Evolutionary conservation across 2,888 invertebrate species (phyloP), one percentile per base, ranked within the genome.

Genomic region (Phyllotreta cruciferae): DNA sequence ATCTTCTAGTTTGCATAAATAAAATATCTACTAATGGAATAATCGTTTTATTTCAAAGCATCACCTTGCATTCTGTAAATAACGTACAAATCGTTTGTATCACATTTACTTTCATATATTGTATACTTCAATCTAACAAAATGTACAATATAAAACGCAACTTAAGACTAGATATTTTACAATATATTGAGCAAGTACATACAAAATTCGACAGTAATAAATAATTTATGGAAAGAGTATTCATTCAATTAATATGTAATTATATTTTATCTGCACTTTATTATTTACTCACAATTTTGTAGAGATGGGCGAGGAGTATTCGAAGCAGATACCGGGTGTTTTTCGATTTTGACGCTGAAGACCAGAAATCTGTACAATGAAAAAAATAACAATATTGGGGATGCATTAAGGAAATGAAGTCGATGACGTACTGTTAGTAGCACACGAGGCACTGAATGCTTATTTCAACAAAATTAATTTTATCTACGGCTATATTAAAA

Each of bases 261-360:
- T 47, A 6, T 45, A 45, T 45, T 45, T 45, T 45, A 2, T 8
- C 7, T 45, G 45, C 10, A 35, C 13, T 61, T 42, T 34, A 36
- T 41, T 41, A 5, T 14, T 54, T 67, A 71, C 49, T 70, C 71
- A 60, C 60, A 66, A 56, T 72, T 73, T 62, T 67, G 63, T 56
- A 73, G 60, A 41, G 72, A 72, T 9, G 71, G 64, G 56, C 72
- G 71, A 64, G 72, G 73, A 53, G 71, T 72, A 55, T 63, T 73
- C 41, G 73, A 62, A 63, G 71, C 69, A 63, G 69, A 69, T 45
- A 71, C 64, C 11, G 66, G 61, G 45, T 56, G 69, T 61, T 56
- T 69, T 61, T 70, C 71, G 58, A 24, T 52, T 52, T 68, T 68
- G 24, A 67, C 49, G 61, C 68, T 67, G 68, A 69, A 60, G 64